Percentiles rank a stretch among this genome's conserved stretches.
phyloP scores from a whole-genome alignment of 2,888 invertebrate species.

The Panzeria rudis region DNA sequence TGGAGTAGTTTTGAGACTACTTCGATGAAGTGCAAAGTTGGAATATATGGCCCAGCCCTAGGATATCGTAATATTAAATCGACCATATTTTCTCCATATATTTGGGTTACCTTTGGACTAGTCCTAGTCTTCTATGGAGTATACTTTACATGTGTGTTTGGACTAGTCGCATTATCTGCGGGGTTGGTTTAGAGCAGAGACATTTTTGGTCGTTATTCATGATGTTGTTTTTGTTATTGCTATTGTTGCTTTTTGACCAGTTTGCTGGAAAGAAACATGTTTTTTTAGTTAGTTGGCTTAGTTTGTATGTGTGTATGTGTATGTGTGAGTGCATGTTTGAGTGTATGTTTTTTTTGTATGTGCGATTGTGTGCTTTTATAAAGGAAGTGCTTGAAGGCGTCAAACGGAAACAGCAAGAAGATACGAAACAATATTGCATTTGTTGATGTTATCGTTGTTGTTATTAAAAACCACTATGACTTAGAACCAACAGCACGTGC shows the following conservation, averaged over 20 bases:
- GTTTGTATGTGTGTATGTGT: background rate
- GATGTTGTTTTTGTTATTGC: slow-evolving; percentile 11
- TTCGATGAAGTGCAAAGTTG: no score
- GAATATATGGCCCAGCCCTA: no score
- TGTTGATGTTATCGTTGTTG: slow-evolving; percentile 14
- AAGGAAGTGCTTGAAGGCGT: slow-evolving; percentile 39
- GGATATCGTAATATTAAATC: no score
- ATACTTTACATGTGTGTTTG: no score
- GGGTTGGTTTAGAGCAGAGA: background rate
- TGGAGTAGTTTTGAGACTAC: no score
- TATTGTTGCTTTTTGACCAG: slow-evolving; percentile 51
- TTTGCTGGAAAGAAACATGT: slow-evolving; percentile 43
- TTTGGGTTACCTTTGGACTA: no score
- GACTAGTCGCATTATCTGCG: no score
- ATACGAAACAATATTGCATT: slow-evolving; percentile 40
- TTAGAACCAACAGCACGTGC: slow-evolving; percentile 60
- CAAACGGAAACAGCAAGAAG: slow-evolving; percentile 48
- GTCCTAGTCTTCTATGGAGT: no score
- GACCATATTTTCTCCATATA: no score
- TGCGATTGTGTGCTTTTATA: background rate
- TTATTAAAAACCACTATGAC: slow-evolving; percentile 38
- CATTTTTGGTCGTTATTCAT: background rate
- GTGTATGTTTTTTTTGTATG: background rate
- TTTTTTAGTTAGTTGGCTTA: slow-evolving; percentile 14
- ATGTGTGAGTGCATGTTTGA: background rate